phyloP scores from a whole-genome alignment of 2,113 vertebrate genomes.

The Datnioides undecimradiatus region DNA sequence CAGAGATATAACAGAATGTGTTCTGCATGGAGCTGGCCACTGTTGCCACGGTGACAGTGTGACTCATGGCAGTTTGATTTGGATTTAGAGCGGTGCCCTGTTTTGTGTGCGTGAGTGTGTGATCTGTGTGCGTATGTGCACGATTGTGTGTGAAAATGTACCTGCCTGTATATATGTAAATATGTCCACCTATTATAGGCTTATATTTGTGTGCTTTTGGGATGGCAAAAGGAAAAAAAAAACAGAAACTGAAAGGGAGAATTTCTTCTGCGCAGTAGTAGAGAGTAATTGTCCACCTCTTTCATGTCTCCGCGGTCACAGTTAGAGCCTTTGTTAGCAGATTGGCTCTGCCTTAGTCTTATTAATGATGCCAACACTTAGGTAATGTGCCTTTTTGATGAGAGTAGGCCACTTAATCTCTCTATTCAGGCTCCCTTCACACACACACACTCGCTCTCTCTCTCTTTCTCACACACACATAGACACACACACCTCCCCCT shows the following conservation, averaged over 20 bases:
- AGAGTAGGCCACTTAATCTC: constrained; percentile 79
- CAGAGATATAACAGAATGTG: constrained; percentile 78
- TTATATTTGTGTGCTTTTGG: constrained; percentile 9
- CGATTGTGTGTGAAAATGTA: constrained; percentile 21
- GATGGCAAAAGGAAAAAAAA: background rate
- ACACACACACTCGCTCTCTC: constrained; percentile 7
- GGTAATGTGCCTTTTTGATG: constrained; percentile 80
- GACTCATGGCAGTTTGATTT: constrained; percentile 84
- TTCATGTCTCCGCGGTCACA: constrained; percentile 60
- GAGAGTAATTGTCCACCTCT: constrained; percentile 57
- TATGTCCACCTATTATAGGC: background rate
- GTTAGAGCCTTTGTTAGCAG: constrained; percentile 74
- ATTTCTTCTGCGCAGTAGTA: constrained; percentile 16
- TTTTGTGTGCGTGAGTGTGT: constrained; percentile 47
- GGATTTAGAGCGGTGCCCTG: constrained; percentile 68
- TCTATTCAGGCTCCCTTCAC: constrained; percentile 68
- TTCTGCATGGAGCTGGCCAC: constrained; percentile 80
- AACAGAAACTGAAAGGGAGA: background rate
- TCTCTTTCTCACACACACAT: constrained; percentile 25
- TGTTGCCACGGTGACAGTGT: constrained; percentile 87
- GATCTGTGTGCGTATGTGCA: constrained; percentile 19
- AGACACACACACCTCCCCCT: constrained; percentile 62
- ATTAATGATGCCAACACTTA: constrained; percentile 80
- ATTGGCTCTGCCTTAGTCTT: constrained; percentile 73
- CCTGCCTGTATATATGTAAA: constrained; percentile 28